Evolutionary conservation across 2,888 invertebrate genomes (phyloP).

Genomic region (Drosophila aldrichi): DNA sequence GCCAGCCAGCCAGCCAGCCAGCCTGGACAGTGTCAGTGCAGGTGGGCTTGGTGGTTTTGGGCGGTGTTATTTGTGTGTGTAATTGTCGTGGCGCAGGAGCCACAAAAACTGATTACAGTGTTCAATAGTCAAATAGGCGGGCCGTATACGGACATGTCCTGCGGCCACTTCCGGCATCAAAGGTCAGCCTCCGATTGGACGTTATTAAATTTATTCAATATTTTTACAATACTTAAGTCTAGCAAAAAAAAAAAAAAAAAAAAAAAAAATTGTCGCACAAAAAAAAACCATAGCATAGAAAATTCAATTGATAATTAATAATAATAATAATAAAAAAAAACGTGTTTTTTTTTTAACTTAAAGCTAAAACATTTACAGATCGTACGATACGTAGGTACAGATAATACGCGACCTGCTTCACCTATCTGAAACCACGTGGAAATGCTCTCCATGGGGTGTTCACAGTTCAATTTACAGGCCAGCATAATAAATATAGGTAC

Average conservation of each 20-base stretch:
- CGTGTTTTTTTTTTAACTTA: conserved; percentile 26
- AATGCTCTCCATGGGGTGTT: not conserved
- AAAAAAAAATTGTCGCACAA: not conserved
- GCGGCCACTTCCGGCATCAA: conserved; percentile 29
- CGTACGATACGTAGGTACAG: conserved; percentile 53
- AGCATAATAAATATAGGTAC: conserved; percentile 27
- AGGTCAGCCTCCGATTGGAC: conserved; percentile 43
- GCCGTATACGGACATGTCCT: conserved; percentile 30
- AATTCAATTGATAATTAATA: conserved; percentile 18
- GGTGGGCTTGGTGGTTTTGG: conserved; percentile 6
- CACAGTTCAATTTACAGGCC: conserved; percentile 9
- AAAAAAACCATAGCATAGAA: conserved; percentile 25
- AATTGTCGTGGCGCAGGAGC: conserved; percentile 54
- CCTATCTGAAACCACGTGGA: not conserved
- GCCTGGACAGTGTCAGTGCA: not conserved
- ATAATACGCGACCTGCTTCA: conserved; percentile 35
- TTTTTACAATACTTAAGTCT: conserved; percentile 65
- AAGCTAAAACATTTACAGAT: conserved; percentile 54
- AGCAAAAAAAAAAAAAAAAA: conserved; percentile 36
- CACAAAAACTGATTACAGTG: conserved; percentile 69
- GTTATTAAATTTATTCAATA: conserved; percentile 75
- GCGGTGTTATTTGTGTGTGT: conserved; percentile 60
- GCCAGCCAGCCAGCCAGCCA: not conserved
- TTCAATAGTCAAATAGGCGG: conserved; percentile 49
- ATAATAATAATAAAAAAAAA: conserved; percentile 10